Evolutionary conservation across 2,113 vertebrate genomes (phyloP), one percentile per base, ranked within the genome.

Genomic region (Elgaria multicarinata): DNA sequence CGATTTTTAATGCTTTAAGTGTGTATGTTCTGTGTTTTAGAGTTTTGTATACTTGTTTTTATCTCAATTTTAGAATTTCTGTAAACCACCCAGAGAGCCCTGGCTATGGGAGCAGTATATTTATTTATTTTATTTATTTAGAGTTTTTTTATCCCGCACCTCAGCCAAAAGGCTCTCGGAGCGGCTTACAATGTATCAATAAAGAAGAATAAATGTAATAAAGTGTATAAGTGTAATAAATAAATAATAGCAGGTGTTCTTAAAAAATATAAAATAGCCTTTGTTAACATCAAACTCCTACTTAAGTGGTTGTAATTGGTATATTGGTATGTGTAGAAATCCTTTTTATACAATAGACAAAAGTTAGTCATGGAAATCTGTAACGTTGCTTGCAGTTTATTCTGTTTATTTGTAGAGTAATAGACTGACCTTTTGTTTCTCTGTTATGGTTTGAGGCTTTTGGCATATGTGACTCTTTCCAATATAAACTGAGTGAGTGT

Each of bases 391-490:
- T 93, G 62, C 83, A 86, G 81, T 91, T 95, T 92, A 85, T 91
- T 90, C 62, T 0, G 0, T 78, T 26, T 31, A 36, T 91, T 93
- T 92, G 95, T 91, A 89, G 93, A 93, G 91, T 91, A 95, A 87
- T 92, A 92, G 93, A 46, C 89, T 96, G 95, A 96, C 95, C 95
- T 97, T 96, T 96, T 81, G 12, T 96, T 96, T 91, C 86, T 93
- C 92, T 94, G 55, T 84, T 96, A 92, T 90, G 84, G 87, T 93
- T 94, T 96, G 95, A 94, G 95, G 91, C 90, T 94, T 94, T 95
- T 91, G 72, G 0, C 87, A 86, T 83, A 88, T 64, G 50, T 89
- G 90, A 87, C 96, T 86, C 93, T 95, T 97, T 96, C 96, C 94
- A 97, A 97, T 91, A 95, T 91, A 95, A 96, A 94, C 72, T 0